These are phyloP conservation scores for Triplophysa yarkandensis DNA, from an alignment of 2,797 vertebrate species.

Conservation along the genomic window DNA sequence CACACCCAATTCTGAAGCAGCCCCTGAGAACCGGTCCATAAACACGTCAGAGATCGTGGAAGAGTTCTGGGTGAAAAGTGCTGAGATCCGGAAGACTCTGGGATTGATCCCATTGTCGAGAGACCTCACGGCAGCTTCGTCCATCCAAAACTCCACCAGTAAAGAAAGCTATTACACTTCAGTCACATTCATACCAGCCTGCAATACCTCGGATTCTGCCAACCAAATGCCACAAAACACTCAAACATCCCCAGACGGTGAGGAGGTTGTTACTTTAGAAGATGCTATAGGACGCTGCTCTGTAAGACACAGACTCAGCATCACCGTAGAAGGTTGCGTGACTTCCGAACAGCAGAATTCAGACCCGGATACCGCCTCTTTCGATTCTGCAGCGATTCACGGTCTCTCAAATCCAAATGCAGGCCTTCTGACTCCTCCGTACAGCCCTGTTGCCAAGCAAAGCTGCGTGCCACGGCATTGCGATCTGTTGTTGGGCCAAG, in stretches of 20 bases:
- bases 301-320: slow-evolving; percentile 65
- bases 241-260: slow-evolving; percentile 1
- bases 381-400: slow-evolving; percentile 74
- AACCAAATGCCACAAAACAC: slow-evolving; percentile 10
- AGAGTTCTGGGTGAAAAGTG: slow-evolving; percentile 87
- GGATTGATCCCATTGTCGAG: slow-evolving; percentile 76
- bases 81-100: slow-evolving; percentile 82
- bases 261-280: slow-evolving; percentile 7
- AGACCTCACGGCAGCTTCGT: slow-evolving; percentile 40
- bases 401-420: slow-evolving; percentile 80
- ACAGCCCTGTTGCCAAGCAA: slow-evolving; percentile 69
- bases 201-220: slow-evolving; percentile 21
- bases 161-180: slow-evolving; percentile 47
- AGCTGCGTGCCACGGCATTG: not conserved
- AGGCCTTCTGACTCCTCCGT: slow-evolving; percentile 81
- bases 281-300: slow-evolving; percentile 64
- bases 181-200: slow-evolving; percentile 12
- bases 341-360: slow-evolving; percentile 72
- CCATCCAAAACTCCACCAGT: slow-evolving; percentile 8
- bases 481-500: slow-evolving; percentile 10
- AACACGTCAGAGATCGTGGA: slow-evolving; percentile 79
- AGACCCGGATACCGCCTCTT: slow-evolving; percentile 75
- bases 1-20: slow-evolving; percentile 67
- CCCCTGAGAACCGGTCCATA: slow-evolving; percentile 67
- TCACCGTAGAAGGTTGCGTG: slow-evolving; percentile 68